These are phyloP conservation scores for Arctocebus calabarensis DNA, from an alignment of 2,797 vertebrate genomes.

Conservation along the genomic window DNA sequence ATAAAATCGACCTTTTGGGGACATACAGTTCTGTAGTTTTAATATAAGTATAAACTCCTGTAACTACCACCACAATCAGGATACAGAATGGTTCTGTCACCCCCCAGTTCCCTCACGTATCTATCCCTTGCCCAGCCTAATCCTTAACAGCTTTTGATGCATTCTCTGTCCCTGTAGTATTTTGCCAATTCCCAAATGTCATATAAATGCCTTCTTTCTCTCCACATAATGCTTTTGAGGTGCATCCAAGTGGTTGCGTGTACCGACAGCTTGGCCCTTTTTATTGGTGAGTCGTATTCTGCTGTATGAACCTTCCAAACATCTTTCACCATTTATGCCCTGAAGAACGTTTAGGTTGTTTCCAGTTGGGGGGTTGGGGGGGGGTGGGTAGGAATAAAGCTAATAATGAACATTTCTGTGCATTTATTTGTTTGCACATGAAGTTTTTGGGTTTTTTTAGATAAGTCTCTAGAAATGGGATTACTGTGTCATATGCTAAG, in stretches of 20 bases:
- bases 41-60: background rate
- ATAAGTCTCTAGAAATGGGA: background rate
- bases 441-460: background rate
- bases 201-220: background rate
- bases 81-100: background rate
- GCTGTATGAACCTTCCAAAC: background rate
- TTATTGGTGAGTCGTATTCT: background rate
- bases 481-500: background rate
- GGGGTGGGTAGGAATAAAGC: background rate
- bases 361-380: background rate
- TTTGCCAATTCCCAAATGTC: background rate
- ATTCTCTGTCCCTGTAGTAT: background rate
- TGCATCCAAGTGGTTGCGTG: fast-evolving
- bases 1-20: background rate
- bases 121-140: background rate
- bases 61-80: background rate
- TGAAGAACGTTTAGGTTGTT: background rate
- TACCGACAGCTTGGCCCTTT: background rate
- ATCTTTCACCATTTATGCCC: background rate
- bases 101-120: background rate
- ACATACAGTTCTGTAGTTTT: background rate
- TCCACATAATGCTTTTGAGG: background rate
- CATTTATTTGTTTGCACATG: background rate
- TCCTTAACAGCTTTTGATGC: background rate
- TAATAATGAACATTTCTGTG: fast-evolving